Evolutionary conservation across 1,140 invertebrate species (phyloP).

Genomic region (Brachionus asplanchnoidis): DNA sequence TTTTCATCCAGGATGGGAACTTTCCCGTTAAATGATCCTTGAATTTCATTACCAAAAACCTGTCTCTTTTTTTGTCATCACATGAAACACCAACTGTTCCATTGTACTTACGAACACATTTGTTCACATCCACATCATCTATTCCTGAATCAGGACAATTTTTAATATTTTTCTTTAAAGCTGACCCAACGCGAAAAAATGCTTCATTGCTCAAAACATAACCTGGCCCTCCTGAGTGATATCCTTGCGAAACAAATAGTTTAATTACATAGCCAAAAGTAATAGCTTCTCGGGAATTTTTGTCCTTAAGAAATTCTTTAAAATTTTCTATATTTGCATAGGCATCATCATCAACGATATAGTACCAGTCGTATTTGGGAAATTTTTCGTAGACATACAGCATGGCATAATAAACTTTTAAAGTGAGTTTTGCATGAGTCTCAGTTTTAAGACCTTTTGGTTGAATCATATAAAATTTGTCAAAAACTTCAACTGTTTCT

Average conservation of each 20-base stretch:
- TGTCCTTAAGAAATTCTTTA: conserved; percentile 48
- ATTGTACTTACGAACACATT: not conserved
- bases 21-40: not conserved
- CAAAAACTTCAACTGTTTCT: not conserved
- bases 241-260: not conserved
- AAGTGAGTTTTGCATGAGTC: not conserved
- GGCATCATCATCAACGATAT: conserved; percentile 91
- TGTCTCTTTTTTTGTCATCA: not conserved
- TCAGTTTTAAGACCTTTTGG: not conserved
- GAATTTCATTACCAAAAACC: not conserved
- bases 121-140: conserved; percentile 28
- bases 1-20: not conserved
- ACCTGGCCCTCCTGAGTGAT: conserved; percentile 46
- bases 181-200: not conserved
- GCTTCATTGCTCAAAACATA: conserved; percentile 50
- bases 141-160: conserved; percentile 9
- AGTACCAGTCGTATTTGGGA: conserved; percentile 71
- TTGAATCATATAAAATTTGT: conserved; percentile 15
- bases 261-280: conserved; percentile 18
- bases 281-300: conserved; percentile 45
- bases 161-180: not conserved
- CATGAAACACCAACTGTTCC: not conserved
- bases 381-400: conserved; percentile 58
- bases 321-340: conserved; percentile 63
- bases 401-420: conserved; percentile 14